Percentiles rank a stretch among this genome's conserved stretches.
Evolutionary conservation across 1,140 invertebrate species (phyloP).

Genomic region (Antheraea mylitta): DNA sequence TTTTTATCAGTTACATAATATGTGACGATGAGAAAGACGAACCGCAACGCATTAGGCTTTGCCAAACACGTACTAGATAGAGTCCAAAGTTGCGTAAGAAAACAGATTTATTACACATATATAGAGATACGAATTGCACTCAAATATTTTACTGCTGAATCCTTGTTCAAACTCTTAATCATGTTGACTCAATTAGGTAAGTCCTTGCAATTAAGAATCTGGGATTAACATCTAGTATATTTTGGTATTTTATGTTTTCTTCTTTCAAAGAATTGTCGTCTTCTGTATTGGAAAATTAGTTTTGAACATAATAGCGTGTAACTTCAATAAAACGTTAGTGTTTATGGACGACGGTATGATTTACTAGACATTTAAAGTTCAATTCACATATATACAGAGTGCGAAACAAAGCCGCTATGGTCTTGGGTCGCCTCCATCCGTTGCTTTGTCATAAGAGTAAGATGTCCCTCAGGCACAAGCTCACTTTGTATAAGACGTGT

Average conservation of each 20-base stretch:
- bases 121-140: not conserved
- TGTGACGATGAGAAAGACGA: not conserved
- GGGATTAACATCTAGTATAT: not conserved
- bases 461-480: no score
- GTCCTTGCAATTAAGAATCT: not conserved
- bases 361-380: no score
- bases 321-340: no score
- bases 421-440: no score
- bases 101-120: not conserved
- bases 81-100: constrained; percentile 4
- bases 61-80: constrained; percentile 11
- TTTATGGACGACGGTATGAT: no score
- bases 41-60: not conserved
- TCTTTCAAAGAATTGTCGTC: not conserved
- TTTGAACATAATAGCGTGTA: no score
- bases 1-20: not conserved
- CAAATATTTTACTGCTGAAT: not conserved
- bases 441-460: no score
- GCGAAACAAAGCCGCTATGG: no score
- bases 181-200: not conserved
- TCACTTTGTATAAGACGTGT: no score
- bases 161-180: not conserved
- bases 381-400: no score
- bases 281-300: not conserved
- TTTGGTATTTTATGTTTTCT: not conserved